phyloP scores from a whole-genome alignment of 2,888 invertebrate species.

The Lasioglossum villosulum region DNA sequence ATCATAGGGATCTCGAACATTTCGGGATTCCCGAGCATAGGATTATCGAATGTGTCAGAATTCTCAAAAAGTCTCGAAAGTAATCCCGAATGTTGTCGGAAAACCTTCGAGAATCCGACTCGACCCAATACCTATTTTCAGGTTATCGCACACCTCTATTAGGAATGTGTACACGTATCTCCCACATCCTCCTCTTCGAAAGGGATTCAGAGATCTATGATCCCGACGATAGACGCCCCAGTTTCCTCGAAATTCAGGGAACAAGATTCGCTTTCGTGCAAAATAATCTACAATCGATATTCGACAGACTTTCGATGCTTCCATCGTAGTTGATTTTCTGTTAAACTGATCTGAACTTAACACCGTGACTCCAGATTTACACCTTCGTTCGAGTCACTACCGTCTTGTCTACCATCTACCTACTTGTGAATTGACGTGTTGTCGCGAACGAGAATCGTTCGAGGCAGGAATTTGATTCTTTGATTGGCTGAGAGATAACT shows the following conservation, averaged over 20 bases:
- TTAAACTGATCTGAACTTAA: conserved; percentile 12
- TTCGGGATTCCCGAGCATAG: not conserved
- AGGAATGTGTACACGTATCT: conserved; percentile 55
- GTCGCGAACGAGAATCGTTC: conserved; percentile 66
- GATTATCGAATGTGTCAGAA: not conserved
- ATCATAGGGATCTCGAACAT: not conserved
- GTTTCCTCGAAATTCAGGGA: conserved; percentile 17
- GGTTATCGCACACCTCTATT: not conserved
- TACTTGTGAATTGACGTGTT: conserved; percentile 72
- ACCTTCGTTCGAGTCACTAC: conserved; percentile 57
- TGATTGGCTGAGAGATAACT: conserved; percentile 47
- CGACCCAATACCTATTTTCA: not conserved
- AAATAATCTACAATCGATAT: conserved; percentile 21
- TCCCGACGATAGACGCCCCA: conserved; percentile 65
- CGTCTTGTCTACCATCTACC: conserved; percentile 62
- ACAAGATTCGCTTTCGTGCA: conserved; percentile 4
- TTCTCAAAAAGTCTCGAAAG: not conserved
- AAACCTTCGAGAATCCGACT: not conserved
- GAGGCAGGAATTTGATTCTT: conserved; percentile 61
- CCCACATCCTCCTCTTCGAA: conserved; percentile 12
- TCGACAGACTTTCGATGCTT: not conserved
- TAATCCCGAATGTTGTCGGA: not conserved
- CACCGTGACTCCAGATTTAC: conserved; percentile 34
- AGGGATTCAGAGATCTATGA: conserved; percentile 58
- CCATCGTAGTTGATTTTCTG: conserved; percentile 23